phyloP scores from a whole-genome alignment of 2,797 vertebrate species.

The Neosalanx taihuensis region DNA sequence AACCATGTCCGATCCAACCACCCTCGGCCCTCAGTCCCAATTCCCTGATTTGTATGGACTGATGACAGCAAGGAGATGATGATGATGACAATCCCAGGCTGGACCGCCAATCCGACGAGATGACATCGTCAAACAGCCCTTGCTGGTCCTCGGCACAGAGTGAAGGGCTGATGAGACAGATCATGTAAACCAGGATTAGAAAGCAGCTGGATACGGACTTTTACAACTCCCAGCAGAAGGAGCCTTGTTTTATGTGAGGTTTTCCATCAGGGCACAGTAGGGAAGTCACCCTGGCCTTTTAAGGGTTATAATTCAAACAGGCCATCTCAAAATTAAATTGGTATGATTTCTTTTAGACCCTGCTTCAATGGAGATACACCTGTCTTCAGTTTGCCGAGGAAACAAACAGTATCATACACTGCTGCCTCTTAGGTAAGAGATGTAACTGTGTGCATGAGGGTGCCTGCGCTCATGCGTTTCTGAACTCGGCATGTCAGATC shows the following conservation, averaged over 20 bases:
- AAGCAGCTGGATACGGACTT: background rate
- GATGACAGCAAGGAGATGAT: background rate
- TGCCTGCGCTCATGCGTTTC: background rate
- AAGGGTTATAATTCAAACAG: conserved; percentile 4
- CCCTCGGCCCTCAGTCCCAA: background rate
- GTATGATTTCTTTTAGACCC: background rate
- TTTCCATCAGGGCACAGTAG: background rate
- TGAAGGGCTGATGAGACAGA: conserved; percentile 1
- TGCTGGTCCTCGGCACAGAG: background rate
- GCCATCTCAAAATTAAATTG: conserved; percentile 1
- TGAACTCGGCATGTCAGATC: background rate
- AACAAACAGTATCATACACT: background rate
- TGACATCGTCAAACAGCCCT: conserved; percentile 3
- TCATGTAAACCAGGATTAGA: conserved; percentile 12
- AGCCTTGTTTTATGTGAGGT: conserved; percentile 1
- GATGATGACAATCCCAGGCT: background rate
- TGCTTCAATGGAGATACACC: background rate
- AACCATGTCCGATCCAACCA: background rate
- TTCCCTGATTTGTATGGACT: background rate
- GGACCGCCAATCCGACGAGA: conserved; percentile 12
- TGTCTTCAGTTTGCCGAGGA: conserved; percentile 1
- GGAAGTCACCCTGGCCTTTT: background rate
- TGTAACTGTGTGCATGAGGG: background rate
- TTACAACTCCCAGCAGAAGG: background rate
- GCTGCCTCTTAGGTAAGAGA: background rate